These are phyloP conservation scores for Spodoptera picta DNA, from an alignment of 2,888 invertebrate genomes.

Conservation along the genomic window DNA sequence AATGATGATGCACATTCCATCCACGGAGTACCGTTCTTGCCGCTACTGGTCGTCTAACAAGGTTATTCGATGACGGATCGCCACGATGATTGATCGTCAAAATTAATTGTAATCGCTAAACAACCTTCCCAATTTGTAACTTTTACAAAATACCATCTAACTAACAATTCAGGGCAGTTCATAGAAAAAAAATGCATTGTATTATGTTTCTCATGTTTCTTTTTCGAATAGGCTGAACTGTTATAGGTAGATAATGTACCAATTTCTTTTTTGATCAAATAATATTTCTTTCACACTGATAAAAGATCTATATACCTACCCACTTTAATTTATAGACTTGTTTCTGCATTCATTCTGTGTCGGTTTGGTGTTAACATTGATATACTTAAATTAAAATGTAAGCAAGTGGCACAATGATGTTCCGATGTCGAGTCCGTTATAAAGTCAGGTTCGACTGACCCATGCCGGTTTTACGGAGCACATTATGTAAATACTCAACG, in stretches of 20 bases:
- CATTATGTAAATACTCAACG: slow-evolving; percentile 49
- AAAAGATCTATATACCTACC: no score
- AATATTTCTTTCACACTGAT: no score
- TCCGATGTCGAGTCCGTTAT: slow-evolving; percentile 60
- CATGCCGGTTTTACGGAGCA: slow-evolving; percentile 42
- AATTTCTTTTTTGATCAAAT: no score
- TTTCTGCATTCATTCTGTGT: no score
- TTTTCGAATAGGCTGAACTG: no score
- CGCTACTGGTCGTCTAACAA: slow-evolving; percentile 19
- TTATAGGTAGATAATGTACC: no score
- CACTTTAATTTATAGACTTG: no score
- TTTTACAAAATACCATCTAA: neutral
- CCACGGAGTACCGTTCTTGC: slow-evolving; percentile 33
- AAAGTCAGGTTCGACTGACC: slow-evolving; percentile 62
- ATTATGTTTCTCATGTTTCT: no score
- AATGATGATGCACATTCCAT: slow-evolving; percentile 25
- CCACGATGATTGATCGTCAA: slow-evolving; percentile 32
- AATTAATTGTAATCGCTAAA: slow-evolving; percentile 13
- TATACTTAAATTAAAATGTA: slow-evolving; percentile 28
- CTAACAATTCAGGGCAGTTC: neutral
- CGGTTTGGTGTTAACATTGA: slow-evolving; percentile 10
- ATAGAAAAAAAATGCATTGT: no score
- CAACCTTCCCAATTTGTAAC: slow-evolving; percentile 3
- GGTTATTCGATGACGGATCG: slow-evolving; percentile 32
- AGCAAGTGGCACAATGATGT: slow-evolving; percentile 48